phyloP scores from a whole-genome alignment of 2,113 vertebrate genomes.

The Nycticebus coucang region DNA sequence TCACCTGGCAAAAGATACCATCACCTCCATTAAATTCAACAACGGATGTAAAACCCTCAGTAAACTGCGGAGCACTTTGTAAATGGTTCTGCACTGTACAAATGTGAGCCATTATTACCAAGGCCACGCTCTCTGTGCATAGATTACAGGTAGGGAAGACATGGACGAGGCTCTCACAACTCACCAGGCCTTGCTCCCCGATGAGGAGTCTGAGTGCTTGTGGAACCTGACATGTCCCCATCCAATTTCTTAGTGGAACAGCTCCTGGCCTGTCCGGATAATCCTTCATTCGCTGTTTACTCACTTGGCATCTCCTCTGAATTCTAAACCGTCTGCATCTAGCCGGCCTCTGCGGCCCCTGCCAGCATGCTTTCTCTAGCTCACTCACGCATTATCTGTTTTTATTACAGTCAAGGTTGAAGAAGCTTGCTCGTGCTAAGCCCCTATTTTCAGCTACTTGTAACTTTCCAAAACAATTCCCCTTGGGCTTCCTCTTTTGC shows the following conservation, averaged over 20 bases:
- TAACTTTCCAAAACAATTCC: constrained; percentile 75
- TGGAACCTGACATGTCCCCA: constrained; percentile 39
- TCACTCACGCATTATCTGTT: constrained; percentile 72
- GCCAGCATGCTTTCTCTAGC: constrained; percentile 53
- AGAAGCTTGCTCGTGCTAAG: constrained; percentile 63
- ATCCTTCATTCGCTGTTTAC: constrained; percentile 76
- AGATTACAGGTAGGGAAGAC: neutral
- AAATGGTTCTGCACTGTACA: neutral
- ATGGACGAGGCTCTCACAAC: neutral
- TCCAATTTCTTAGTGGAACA: constrained; percentile 67
- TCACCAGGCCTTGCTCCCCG: neutral
- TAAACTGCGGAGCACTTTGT: neutral
- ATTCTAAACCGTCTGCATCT: constrained; percentile 74
- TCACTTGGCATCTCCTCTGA: constrained; percentile 75
- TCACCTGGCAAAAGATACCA: neutral
- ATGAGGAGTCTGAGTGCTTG: neutral
- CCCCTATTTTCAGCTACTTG: constrained; percentile 71
- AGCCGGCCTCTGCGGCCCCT: constrained; percentile 68
- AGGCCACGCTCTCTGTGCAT: neutral
- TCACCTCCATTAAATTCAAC: neutral
- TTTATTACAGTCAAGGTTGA: constrained; percentile 74
- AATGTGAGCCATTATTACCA: neutral
- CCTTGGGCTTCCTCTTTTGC: neutral
- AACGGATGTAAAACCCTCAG: neutral
- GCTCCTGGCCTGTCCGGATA: constrained; percentile 63